Conservation (phyloP, 2,888 invertebrate genomes). For the Meghimatium bilineatum region DNA sequence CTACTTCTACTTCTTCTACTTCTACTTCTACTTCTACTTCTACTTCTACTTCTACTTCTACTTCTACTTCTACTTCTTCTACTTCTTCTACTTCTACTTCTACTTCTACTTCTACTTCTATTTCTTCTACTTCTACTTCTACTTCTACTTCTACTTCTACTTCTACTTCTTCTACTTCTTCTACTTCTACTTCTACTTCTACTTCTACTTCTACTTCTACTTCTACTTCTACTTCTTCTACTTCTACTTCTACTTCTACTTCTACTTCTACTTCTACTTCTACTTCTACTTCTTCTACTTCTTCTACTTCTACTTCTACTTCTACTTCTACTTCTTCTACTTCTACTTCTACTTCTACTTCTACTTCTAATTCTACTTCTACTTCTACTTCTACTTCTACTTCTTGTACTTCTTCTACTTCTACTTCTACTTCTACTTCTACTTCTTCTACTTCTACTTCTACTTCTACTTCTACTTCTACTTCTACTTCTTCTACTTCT, state of each 20-base stretch:
- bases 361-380: no score
- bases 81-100: not conserved
- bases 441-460: not conserved
- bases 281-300: not conserved
- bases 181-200: not conserved
- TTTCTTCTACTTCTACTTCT: not conserved
- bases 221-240: not conserved
- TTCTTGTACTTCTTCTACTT: not conserved
- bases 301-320: not conserved
- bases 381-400: not conserved
- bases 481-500: not conserved
- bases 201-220: not conserved
- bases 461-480: not conserved
- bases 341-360: slow-evolving; percentile 7
- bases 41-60: not conserved
- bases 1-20: not conserved
- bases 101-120: not conserved
- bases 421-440: not conserved
- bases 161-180: not conserved
- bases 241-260: not conserved
- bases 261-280: not conserved
- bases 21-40: slow-evolving; percentile 1
- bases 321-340: not conserved
- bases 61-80: not conserved
- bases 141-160: not conserved